Evolutionary conservation across 2,797 vertebrate genomes (phyloP), one percentile per base, ranked within the genome.

Genomic region (Oreortyx pictus): DNA sequence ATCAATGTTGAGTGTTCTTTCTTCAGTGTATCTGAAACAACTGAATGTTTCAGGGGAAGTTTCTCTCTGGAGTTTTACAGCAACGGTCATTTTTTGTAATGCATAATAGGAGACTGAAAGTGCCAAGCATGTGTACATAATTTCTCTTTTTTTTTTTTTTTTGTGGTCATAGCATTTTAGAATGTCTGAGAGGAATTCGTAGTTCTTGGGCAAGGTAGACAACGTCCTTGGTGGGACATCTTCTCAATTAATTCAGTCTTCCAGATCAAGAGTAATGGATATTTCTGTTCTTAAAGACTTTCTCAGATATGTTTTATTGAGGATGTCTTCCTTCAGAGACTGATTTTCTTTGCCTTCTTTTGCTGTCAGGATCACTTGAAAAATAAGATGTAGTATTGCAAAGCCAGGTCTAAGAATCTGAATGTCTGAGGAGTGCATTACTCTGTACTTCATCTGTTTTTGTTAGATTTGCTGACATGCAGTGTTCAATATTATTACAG

Each of bases 401-500:
- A 50, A 50, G 16, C 10, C n/a, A 39, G 52, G 31, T 90, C 23
- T 61, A 52, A 47, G 41, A 61, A 61, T 54, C 31, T 83, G 7
- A 8, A 76, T 43, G 31, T 57, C 44, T 60, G 31, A 31, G 64
- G 37, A 68, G 37, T 20, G 11, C n/a, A 37, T 46, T 86, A 7
- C 46, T 73, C 5, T 90, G 1, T 81, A 77, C 24, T 80, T 47
- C 12, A 6, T 84, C 33, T 76, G 25, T 46, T 65, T 70, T 27
- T 6, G 1, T 50, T 35, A 59, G 43, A 13, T 47, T n/a, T 64
- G 25, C 61, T 16, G 67, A 41, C 33, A 24, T 74, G 17, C 46
- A 65, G 0, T 1, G 1, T 65, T 54, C 27, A 39, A 15, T 41
- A 52, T 72, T 89, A 78, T 29, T 66, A 22, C n/a, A 35, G 0